Conservation (phyloP, 2,113 vertebrate genomes). For the Anolis sagrei region DNA sequence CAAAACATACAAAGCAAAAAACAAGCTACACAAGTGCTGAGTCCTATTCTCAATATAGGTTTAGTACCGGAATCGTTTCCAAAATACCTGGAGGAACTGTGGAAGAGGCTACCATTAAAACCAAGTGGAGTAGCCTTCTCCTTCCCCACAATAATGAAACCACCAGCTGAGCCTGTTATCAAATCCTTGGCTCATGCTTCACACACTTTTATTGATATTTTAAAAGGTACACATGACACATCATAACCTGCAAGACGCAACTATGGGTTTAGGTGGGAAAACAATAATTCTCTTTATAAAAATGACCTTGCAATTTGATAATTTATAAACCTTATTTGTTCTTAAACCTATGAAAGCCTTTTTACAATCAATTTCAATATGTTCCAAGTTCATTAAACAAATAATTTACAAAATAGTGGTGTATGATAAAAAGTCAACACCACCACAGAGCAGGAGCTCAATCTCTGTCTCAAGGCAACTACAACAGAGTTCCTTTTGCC, state of each 20-base stretch:
- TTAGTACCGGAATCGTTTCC: too few relatives aligned
- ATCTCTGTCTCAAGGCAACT: conserved; percentile 37
- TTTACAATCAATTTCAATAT: conserved; percentile 13
- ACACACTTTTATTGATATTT: not conserved
- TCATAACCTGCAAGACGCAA: conserved; percentile 16
- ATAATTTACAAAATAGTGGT: conserved; percentile 17
- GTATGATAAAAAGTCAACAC: conserved; percentile 39
- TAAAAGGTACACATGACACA: not conserved
- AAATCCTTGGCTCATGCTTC: not conserved
- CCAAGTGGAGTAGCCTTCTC: too few relatives aligned
- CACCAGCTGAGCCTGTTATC: too few relatives aligned
- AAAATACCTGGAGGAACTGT: too few relatives aligned
- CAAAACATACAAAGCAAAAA: too few relatives aligned
- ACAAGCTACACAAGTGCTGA: too few relatives aligned
- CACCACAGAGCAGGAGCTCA: not conserved
- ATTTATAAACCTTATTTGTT: conserved; percentile 51
- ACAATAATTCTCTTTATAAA: conserved; percentile 63
- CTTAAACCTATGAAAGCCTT: conserved; percentile 25
- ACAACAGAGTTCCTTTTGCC: conserved; percentile 92
- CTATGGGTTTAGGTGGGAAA: conserved; percentile 63
- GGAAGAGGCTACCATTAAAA: too few relatives aligned
- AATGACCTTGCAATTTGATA: conserved; percentile 71
- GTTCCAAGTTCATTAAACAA: conserved; percentile 33
- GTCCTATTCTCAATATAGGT: too few relatives aligned
- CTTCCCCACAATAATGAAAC: too few relatives aligned